Conservation (phyloP, 1,140 invertebrate genomes). For the Saccostrea cuccullata region DNA sequence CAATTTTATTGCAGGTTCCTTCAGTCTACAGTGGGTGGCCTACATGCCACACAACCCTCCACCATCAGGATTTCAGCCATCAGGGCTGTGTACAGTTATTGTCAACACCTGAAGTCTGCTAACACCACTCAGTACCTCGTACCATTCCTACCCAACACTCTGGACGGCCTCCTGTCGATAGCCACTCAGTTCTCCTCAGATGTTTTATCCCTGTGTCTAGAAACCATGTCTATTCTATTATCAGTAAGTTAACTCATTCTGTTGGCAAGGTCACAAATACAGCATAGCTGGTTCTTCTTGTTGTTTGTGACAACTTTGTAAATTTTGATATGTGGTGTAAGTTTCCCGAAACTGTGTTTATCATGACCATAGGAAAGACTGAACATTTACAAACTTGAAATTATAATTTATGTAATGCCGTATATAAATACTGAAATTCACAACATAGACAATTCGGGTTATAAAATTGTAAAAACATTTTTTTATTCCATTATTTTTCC, state of each 20-base stretch:
- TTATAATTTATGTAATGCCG: neutral
- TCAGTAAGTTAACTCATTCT: constrained; percentile 79
- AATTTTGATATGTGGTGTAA: too few relatives aligned
- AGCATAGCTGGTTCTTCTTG: neutral
- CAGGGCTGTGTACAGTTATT: constrained; percentile 80
- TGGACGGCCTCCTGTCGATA: constrained; percentile 81
- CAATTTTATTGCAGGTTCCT: constrained; percentile 80
- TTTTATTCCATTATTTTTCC: constrained; percentile 38
- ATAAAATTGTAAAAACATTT: too few relatives aligned
- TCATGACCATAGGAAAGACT: too few relatives aligned
- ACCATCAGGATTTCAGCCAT: constrained; percentile 80
- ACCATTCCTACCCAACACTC: constrained; percentile 80
- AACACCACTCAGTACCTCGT: constrained; percentile 77
- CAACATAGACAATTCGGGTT: too few relatives aligned
- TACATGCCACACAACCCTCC: constrained; percentile 81
- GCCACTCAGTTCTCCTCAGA: constrained; percentile 81
- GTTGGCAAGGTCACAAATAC: neutral
- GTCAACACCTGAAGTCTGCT: constrained; percentile 80
- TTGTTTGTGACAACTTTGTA: neutral
- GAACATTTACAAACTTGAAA: too few relatives aligned
- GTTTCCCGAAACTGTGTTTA: too few relatives aligned
- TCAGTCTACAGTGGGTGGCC: constrained; percentile 83
- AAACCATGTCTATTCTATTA: constrained; percentile 84
- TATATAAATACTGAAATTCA: neutral
- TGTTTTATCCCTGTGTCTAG: constrained; percentile 84